Evolutionary conservation across 2,797 vertebrate genomes (phyloP), one percentile per base, ranked within the genome.

Genomic region (Trematomus bernacchii): DNA sequence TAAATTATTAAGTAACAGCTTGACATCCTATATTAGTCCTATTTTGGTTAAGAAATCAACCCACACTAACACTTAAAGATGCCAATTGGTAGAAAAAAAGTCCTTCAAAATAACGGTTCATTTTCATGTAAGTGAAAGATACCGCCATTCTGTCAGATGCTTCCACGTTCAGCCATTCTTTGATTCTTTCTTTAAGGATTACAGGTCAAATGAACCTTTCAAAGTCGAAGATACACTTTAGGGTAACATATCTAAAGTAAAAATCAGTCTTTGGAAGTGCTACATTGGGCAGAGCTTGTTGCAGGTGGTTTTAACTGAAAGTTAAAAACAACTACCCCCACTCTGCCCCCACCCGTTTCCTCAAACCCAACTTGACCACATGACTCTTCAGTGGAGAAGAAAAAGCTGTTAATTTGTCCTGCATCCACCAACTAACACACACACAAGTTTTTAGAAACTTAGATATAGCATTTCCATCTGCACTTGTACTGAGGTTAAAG

Each of bases 291-390:
- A 84, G 30, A 80, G 44, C 10, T 65, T 51, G 55, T 44, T 77
- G 73, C 69, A 78, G 43, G 82, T 84, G 84, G 85, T 86, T 91
- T 84, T 76, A 90, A 91, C 82, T 82, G 85, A 83, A 85, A 82
- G 27, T 58, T 66, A 37, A 81, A 83, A 82, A 79, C 58, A 79
- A 71, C 57, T 66, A 5, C 43, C 52, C 55, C 30, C 23, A 30
- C 51, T 33, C 33, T 40, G 21, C 30, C 52, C 62, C 21, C 61
- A 47, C 30, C 23, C 1, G 18, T 71, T 82, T 80, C 76, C 40
- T 85, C 77, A 85, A 85, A 91, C 79, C 79, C 60, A 73, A 85
- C 62, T 82, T 89, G 87, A 91, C 91, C 90, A 88, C 90, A 90
- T 47, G 72, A 40, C 53, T 63, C 52, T 85, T 66, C 51, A 43